Percentiles rank a stretch among this genome's conserved stretches.
Conservation (phyloP, 2,888 invertebrate species). For the Bedellia somnulentella region DNA sequence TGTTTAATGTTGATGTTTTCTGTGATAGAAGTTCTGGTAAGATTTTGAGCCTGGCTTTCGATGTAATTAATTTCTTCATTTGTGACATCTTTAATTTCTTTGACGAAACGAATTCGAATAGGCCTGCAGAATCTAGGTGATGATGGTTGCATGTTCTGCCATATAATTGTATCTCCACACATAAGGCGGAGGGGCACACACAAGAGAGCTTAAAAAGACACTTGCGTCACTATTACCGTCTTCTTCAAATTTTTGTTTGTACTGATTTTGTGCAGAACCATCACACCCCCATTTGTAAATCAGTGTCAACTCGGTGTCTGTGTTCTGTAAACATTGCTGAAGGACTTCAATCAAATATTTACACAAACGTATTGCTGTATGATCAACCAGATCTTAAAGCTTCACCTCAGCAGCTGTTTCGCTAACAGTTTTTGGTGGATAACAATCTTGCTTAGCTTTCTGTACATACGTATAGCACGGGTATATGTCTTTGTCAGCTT, state of each 20-base stretch:
- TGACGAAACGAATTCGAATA: slow-evolving; percentile 4
- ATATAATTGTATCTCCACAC: slow-evolving; percentile 6
- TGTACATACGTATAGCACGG: too few species aligned
- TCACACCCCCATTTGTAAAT: not conserved
- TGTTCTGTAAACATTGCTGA: not conserved
- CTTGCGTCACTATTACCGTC: not conserved
- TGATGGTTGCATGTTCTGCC: slow-evolving; percentile 12
- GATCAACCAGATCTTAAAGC: too few species aligned
- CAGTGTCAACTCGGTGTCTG: not conserved
- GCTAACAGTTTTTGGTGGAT: too few species aligned
- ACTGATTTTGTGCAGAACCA: too few species aligned
- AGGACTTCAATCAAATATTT: not conserved
- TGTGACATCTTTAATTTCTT: too few species aligned
- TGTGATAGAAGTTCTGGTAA: not conserved
- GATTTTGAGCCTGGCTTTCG: not conserved
- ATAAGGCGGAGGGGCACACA: not conserved
- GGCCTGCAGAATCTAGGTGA: slow-evolving; percentile 11
- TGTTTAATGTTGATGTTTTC: too few species aligned
- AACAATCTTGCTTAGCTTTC: too few species aligned
- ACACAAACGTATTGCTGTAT: too few species aligned
- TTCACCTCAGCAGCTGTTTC: too few species aligned
- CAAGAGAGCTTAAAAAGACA: not conserved
- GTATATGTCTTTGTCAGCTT: too few species aligned
- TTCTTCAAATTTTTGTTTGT: not conserved
- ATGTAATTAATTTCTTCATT: too few species aligned